Evolutionary conservation across 2,888 invertebrate genomes (phyloP), one percentile per base, ranked within the genome.

Genomic region (Xestoiulus laeticollis): DNA sequence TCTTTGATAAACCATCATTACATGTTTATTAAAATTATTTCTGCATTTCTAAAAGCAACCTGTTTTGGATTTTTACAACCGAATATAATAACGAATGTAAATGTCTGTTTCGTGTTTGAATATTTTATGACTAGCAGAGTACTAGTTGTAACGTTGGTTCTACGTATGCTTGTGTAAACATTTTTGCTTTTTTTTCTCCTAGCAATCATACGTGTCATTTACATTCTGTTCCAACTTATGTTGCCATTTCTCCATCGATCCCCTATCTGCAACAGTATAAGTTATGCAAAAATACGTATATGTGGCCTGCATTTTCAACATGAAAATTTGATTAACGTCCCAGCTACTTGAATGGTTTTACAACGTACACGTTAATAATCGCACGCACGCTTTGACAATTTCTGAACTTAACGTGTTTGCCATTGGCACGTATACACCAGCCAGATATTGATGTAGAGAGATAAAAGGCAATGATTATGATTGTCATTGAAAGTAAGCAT

Each of bases 401-500:
- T 78, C 78, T 78, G 78, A 78, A 78, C 30, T 78, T 78, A 78
- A 78, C 78, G 26, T 30, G 78, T 78, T 78, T 78, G 78, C 78
- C 30, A 78, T 78, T 78, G 78, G 78, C 78, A 78, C 30, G 48
- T 19, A 78, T 30, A 16, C 12, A 26, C 30, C 14, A 22, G 22
- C 78, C 78, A 30, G 12, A 78, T 78, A 30, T 78, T 78, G 78
- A 78, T 30, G 30, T 30, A 78, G 30, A 26, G 78, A 30, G 78
- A 78, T 59, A 59, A 59, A 59, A 59, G 59, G 59, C 59, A 59
- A 59, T 78, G 78, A 78, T 78, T 78, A 78, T 78, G 78, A 78
- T 78, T 78, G 78, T 78, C 78, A 78, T 30, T 30, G 78, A 26
- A 78, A 78, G 78, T 78, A 78, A 78, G 78, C 78, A 78, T 78